Percentiles rank a stretch among this genome's conserved stretches.
phyloP scores from a whole-genome alignment of 2,113 vertebrate genomes.

The Myiopsitta monachus region DNA sequence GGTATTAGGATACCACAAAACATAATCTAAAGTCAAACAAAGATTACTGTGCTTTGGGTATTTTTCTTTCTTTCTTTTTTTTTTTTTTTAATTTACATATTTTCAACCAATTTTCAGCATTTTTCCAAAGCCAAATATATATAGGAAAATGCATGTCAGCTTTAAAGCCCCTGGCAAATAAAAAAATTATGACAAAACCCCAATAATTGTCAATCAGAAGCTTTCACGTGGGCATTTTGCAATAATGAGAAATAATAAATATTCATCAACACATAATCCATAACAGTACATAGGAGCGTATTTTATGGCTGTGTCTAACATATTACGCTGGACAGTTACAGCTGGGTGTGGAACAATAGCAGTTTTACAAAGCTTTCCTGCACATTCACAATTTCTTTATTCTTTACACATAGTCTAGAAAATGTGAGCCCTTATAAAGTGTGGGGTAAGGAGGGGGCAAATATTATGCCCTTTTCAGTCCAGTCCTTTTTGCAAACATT shows the following conservation, averaged over 20 bases:
- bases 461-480: background rate
- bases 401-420: background rate
- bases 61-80: background rate
- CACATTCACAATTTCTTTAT: background rate
- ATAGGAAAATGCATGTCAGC: conserved; percentile 23
- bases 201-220: conserved; percentile 60
- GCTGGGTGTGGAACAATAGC: background rate
- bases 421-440: background rate
- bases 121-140: conserved; percentile 33
- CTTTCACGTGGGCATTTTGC: conserved; percentile 4
- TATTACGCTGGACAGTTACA: background rate
- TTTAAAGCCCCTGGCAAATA: conserved; percentile 29
- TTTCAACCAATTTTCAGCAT: background rate
- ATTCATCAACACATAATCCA: conserved; percentile 51
- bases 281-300: background rate
- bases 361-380: background rate
- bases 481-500: background rate
- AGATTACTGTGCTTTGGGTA: conserved; percentile 26
- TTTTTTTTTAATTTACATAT: conserved; percentile 14
- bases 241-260: conserved; percentile 61
- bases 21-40: conserved; percentile 24
- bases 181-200: conserved; percentile 50
- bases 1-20: conserved; percentile 8
- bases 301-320: background rate
- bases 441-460: background rate